Conservation (phyloP, 2,113 vertebrate genomes). For the Rattus rattus region DNA sequence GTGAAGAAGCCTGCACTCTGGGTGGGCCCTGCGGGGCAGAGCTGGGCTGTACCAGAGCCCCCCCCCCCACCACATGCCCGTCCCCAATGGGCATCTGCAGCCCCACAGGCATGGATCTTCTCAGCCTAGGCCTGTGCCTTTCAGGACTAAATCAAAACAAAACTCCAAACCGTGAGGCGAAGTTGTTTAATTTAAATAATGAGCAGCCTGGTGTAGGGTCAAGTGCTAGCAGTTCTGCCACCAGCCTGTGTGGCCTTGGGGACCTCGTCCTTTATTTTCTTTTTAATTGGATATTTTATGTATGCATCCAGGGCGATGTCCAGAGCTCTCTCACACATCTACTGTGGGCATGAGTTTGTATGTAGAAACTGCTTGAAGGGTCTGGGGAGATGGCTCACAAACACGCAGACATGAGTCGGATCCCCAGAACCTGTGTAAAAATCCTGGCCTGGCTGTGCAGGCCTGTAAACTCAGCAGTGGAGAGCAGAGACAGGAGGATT, state of each 20-base stretch:
- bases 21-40: neutral
- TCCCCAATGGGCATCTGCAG: too few species aligned
- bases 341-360: too few species aligned
- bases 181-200: too few species aligned
- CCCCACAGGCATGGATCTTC: neutral
- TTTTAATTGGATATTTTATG: neutral
- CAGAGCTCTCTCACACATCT: neutral
- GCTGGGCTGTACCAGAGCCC: neutral
- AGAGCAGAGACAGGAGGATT: neutral
- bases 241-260: neutral
- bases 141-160: neutral
- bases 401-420: neutral
- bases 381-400: neutral
- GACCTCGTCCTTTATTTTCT: neutral
- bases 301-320: too few species aligned
- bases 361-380: neutral
- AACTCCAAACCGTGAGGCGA: accelerated
- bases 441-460: neutral
- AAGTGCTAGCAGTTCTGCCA: neutral
- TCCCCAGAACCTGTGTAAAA: neutral
- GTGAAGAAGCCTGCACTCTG: neutral
- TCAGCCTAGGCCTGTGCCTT: neutral
- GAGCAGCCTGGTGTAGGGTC: accelerated
- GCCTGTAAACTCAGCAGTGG: too few species aligned
- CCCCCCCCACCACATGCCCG: neutral